A percentile compares a stretch with the other conserved stretches of the same genome.
phyloP scores from a whole-genome alignment of 2,888 invertebrate species.

The Germaria angustata region DNA sequence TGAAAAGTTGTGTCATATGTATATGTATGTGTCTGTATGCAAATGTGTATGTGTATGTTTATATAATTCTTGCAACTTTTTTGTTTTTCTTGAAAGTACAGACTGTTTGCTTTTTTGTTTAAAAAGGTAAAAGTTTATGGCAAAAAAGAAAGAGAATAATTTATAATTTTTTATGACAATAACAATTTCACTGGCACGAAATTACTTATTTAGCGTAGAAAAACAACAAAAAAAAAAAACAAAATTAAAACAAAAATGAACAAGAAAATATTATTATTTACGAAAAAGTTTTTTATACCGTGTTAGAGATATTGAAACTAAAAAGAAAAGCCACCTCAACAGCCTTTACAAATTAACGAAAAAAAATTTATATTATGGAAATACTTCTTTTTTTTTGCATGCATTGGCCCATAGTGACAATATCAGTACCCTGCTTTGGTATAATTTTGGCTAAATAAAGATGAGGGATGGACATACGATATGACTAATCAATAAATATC shows the following conservation, averaged over 20 bases:
- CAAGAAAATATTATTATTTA: slow-evolving; percentile 48
- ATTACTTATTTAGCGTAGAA: slow-evolving; percentile 25
- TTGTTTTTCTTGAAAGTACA: neutral
- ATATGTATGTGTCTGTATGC: too few relatives aligned
- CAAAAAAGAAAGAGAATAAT: slow-evolving; percentile 40
- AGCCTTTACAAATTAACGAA: slow-evolving; percentile 18
- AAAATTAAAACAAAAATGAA: neutral
- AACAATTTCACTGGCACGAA: slow-evolving; percentile 56
- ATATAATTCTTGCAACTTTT: neutral
- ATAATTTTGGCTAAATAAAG: too few relatives aligned
- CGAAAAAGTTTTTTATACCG: slow-evolving; percentile 35
- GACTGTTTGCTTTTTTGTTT: neutral
- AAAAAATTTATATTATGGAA: slow-evolving; percentile 19
- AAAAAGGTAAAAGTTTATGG: neutral
- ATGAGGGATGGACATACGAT: too few relatives aligned
- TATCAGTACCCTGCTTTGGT: neutral
- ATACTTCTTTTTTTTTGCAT: neutral
- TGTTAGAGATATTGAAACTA: slow-evolving; percentile 61
- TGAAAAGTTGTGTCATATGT: slow-evolving; percentile 11
- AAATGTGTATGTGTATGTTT: neutral
- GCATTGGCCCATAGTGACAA: neutral
- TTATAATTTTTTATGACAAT: slow-evolving; percentile 54
- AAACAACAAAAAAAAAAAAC: neutral
- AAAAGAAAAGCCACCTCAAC: slow-evolving; percentile 19
- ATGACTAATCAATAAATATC: too few relatives aligned